A percentile compares a stretch with the other conserved stretches of the same genome.
phyloP scores from a whole-genome alignment of 2,797 vertebrate genomes.

The Dromococcyx pavoninus region DNA sequence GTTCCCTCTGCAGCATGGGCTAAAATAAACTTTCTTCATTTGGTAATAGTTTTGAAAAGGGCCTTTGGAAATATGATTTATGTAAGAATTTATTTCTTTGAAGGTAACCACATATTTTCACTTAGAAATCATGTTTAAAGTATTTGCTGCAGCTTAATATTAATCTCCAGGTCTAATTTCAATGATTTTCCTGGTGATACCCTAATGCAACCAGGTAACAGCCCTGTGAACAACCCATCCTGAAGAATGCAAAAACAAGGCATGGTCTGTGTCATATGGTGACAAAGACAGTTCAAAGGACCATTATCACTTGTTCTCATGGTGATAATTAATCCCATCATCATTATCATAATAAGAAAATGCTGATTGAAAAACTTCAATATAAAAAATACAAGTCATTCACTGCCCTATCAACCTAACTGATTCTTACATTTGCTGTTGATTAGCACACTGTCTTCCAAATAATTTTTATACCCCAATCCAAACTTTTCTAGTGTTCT shows the following conservation, averaged over 20 bases:
- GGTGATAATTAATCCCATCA: slow-evolving; percentile 75
- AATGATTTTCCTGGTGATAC: slow-evolving; percentile 29
- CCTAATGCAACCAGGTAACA: slow-evolving; percentile 23
- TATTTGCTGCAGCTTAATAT: background rate
- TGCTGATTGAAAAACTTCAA: slow-evolving; percentile 71
- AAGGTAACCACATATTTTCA: slow-evolving; percentile 19
- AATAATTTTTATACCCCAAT: slow-evolving; percentile 65
- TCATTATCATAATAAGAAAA: slow-evolving; percentile 73
- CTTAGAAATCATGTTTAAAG: background rate
- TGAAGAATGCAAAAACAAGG: slow-evolving; percentile 41
- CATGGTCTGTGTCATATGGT: slow-evolving; percentile 17
- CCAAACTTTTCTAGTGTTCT: slow-evolving; percentile 74
- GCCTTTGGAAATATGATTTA: slow-evolving; percentile 16
- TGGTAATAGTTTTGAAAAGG: background rate
- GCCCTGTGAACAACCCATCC: background rate
- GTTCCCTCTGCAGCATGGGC: background rate
- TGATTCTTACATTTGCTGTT: slow-evolving; percentile 61
- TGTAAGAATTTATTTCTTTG: slow-evolving; percentile 15
- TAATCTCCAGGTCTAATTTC: background rate
- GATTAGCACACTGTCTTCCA: slow-evolving; percentile 68
- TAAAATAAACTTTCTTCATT: slow-evolving; percentile 30
- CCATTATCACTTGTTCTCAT: slow-evolving; percentile 54
- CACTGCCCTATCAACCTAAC: slow-evolving; percentile 60
- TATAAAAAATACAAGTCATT: slow-evolving; percentile 51
- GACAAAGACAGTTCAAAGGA: slow-evolving; percentile 70